Evolutionary conservation across 64 coral and sea anemone genomes (phyloP), one percentile per base, ranked within the genome.

Genomic region (Catalaphyllia jardinei): DNA sequence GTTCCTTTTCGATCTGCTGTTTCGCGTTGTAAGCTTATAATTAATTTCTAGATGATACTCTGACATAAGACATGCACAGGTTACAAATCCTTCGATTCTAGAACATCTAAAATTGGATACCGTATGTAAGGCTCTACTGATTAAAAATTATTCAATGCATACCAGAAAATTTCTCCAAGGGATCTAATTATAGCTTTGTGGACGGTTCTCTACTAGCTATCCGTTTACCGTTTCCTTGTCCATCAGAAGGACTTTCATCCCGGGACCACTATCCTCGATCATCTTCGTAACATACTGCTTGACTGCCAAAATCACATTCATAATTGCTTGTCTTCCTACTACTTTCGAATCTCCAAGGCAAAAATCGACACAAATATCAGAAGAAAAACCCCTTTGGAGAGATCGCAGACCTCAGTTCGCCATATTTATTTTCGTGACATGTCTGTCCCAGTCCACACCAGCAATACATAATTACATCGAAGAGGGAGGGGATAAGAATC

Each of bases 261-360:
- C 97, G 31, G 88, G 83, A 4, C 97, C 97, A 39, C 80, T 81
- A 29, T 99, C 97, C 50, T 93, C 97, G 5, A 99, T 76, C 97
- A 98, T 99, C 79, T 99, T 99, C 16, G 91, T 93, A 12, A 99
- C 88, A 91, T 99, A 99, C 74, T 95, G 94, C 60, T 99, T 99
- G 6, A 99, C 97, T 52, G 97, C 97, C 60, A 93, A 95, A 83
- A 99, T 95, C 33, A 95, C 94, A 80, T 99, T 99, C 97, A 99
- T 99, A 63, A n/a, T 71, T 85, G 12, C 18, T 20, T 62, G 7
- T 35, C 38, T 49, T 25, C 20, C 38, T 71, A 65, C 60, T 38
- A 31, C 8, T 22, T 33, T 39, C 8, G 17, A 52, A 39, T 51
- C 25, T 71, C 2, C 31, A 61, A 5, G n/a, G 35, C 39, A 16